phyloP scores from a whole-genome alignment of 2,888 invertebrate genomes.

The Odontocerum albicorne region DNA sequence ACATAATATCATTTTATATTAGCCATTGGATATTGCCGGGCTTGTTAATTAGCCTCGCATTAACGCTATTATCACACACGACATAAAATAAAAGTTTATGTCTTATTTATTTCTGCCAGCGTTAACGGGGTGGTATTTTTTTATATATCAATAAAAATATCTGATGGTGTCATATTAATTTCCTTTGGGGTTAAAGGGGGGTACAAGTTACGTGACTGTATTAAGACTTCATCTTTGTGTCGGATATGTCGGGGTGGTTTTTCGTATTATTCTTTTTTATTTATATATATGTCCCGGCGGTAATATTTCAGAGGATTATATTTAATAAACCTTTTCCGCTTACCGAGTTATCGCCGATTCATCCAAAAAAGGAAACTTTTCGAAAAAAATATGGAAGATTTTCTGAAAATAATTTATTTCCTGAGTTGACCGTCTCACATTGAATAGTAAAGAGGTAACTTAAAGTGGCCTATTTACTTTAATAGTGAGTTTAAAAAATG shows the following conservation, averaged over 20 bases:
- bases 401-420: too few relatives aligned
- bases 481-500: too few relatives aligned
- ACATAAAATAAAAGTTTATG: slow-evolving; percentile 13
- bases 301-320: slow-evolving; percentile 1
- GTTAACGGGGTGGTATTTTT: too few relatives aligned
- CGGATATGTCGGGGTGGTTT: slow-evolving; percentile 7
- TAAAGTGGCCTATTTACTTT: too few relatives aligned
- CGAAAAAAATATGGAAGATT: too few relatives aligned
- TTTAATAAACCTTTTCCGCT: slow-evolving; percentile 16
- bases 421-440: too few relatives aligned
- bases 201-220: slow-evolving; percentile 29
- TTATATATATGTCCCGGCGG: slow-evolving; percentile 3
- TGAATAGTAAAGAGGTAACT: too few relatives aligned
- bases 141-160: slow-evolving; percentile 31
- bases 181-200: slow-evolving; percentile 30
- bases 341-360: slow-evolving; percentile 8
- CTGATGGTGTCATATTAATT: slow-evolving; percentile 34
- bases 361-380: background rate
- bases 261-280: slow-evolving; percentile 11
- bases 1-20: too few relatives aligned
- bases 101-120: slow-evolving; percentile 3
- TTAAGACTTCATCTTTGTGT: slow-evolving; percentile 14
- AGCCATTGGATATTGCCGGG: too few relatives aligned
- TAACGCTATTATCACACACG: slow-evolving; percentile 5
- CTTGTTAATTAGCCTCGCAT: too few relatives aligned